Percentiles rank a stretch among this genome's conserved stretches.
Evolutionary conservation across 2,888 invertebrate species (phyloP).

Genomic region (Eupithecia subumbrata): DNA sequence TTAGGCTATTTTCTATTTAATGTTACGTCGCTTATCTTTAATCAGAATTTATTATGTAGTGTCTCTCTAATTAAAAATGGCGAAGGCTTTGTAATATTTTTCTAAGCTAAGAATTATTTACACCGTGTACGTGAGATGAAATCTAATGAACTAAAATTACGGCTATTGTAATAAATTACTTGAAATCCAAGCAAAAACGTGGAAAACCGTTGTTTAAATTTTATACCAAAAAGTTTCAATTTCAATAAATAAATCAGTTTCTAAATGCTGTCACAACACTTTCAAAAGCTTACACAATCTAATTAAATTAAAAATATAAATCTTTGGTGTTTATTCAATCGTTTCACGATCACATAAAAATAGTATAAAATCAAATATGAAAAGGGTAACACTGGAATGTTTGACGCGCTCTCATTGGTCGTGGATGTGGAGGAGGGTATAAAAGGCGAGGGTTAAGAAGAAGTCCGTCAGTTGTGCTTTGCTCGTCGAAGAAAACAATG

Average conservation of each 20-base stretch:
- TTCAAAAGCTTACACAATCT: constrained; percentile 54
- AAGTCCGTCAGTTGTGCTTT: constrained; percentile 47
- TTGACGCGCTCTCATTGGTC: constrained; percentile 51
- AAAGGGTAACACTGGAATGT: constrained; percentile 41
- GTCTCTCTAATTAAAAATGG: constrained; percentile 16
- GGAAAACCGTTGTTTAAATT: not conserved
- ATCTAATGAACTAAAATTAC: constrained; percentile 22
- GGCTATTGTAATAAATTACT: constrained; percentile 16
- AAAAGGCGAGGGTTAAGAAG: constrained; percentile 55
- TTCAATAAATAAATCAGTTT: constrained; percentile 17
- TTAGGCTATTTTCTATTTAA: not conserved
- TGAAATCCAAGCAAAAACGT: constrained; percentile 17
- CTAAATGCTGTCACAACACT: constrained; percentile 57
- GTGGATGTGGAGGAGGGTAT: constrained; percentile 51
- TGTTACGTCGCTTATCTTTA: constrained; percentile 3
- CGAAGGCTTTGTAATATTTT: constrained; percentile 11
- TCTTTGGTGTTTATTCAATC: constrained; percentile 60
- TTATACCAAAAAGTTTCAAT: not conserved
- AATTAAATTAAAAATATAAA: constrained; percentile 46
- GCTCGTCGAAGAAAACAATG: constrained; percentile 66
- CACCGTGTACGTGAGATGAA: constrained; percentile 6
- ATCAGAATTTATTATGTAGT: constrained; percentile 10
- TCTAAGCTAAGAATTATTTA: constrained; percentile 12
- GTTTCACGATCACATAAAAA: constrained; percentile 58
- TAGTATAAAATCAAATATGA: constrained; percentile 45